Evolutionary conservation across 2,113 vertebrate genomes (phyloP), one percentile per base, ranked within the genome.

Genomic region (Rhabdornis inornatus): DNA sequence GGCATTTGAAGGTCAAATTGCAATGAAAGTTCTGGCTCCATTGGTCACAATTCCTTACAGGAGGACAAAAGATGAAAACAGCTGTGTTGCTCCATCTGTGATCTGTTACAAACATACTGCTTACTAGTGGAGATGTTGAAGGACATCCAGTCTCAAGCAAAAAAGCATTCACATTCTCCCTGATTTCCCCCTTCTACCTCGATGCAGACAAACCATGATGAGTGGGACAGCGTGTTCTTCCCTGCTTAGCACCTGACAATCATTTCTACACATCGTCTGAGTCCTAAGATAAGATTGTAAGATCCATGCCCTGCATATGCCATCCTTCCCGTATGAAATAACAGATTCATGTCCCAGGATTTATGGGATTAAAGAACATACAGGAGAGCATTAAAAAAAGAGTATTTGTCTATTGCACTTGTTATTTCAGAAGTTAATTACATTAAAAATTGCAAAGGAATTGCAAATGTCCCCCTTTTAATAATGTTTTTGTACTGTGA

Each of bases 51-150:
- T 45, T 91, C 50, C 6, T 56, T 61, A 31, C 39, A 74, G 47
- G 2, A 3, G 4, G 10, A 45, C 14, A 68, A 76, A 71, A 60
- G 6, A 45, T 20, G 10, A 88, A 87, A 90, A 20, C 5, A 65
- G 4, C 4, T 74, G 7, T 3, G 0, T n/a, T 8, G 6, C 3
- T 57, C 14, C 6, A 3, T 16, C 35, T 13, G 1, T 31, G 9
- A 44, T 56, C 24, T 68, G 25, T 23, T 20, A 60, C 10, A 50
- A 87, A 64, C 8, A 7, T 27, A 21, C 8, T 68, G 27, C 39
- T 70, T 64, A n/a, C 23, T 8, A 3, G 4, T n/a, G 25, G 49
- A 83, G 13, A 28, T 64, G 45, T 2, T 61, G 37, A 83, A 79
- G 19, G 40, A 72, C 17, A 25, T 8, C 8, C 39, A 79, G 17